Conservation (phyloP, 2,888 invertebrate species). For the Drosophila suboccidentalis region DNA sequence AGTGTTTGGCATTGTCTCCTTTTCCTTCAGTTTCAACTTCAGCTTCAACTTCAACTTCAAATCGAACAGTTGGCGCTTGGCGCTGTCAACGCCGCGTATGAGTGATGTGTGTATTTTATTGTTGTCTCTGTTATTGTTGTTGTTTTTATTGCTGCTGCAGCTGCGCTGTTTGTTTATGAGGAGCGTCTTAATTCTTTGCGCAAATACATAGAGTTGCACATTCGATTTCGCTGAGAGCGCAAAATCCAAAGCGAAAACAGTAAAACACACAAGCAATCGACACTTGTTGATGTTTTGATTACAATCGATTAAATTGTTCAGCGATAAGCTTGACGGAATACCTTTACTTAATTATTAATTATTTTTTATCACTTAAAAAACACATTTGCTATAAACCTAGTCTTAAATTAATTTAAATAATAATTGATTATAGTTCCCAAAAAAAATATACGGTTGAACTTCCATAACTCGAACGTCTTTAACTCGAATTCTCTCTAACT, state of each 20-base stretch:
- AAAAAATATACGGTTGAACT: too few relatives aligned
- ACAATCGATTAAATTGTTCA: not conserved
- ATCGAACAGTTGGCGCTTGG: slow-evolving; percentile 56
- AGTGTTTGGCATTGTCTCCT: slow-evolving; percentile 66
- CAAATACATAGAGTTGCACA: slow-evolving; percentile 44
- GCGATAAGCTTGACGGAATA: too few relatives aligned
- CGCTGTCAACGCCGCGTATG: slow-evolving; percentile 62
- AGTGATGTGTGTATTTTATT: slow-evolving; percentile 60
- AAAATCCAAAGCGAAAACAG: slow-evolving; percentile 37
- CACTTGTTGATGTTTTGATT: not conserved
- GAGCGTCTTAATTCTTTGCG: slow-evolving; percentile 66
- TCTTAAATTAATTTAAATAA: too few relatives aligned
- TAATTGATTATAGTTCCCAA: too few relatives aligned
- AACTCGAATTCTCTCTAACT: too few relatives aligned
- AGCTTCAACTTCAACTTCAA: slow-evolving; percentile 41
- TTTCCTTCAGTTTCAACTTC: slow-evolving; percentile 59
- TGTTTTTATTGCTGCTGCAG: slow-evolving; percentile 10
- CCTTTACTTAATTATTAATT: too few relatives aligned
- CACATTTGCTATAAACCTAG: too few relatives aligned
- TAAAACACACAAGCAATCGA: slow-evolving; percentile 13
- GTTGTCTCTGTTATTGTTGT: slow-evolving; percentile 17
- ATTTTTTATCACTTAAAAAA: too few relatives aligned
- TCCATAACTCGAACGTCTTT: too few relatives aligned
- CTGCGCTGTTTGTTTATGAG: slow-evolving; percentile 27
- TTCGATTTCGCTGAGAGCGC: slow-evolving; percentile 71